These are phyloP conservation scores for Tapirus indicus DNA, from an alignment of 2,797 vertebrate species.

Conservation along the genomic window DNA sequence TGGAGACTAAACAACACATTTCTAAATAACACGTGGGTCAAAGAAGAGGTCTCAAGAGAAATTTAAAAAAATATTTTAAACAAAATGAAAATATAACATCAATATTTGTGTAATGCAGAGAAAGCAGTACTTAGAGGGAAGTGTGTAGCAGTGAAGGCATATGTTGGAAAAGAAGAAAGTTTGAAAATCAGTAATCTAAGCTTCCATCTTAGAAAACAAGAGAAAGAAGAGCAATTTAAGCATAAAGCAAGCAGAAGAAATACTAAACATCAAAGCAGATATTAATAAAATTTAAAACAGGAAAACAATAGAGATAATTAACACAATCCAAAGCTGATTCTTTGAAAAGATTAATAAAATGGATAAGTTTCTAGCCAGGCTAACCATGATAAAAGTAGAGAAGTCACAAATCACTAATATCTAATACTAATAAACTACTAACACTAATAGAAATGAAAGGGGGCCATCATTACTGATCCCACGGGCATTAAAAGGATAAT, in stretches of 20 bases:
- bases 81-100: not conserved
- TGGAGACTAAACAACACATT: too few species aligned
- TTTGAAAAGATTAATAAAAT: not conserved
- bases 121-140: not conserved
- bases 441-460: not conserved
- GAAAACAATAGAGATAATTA: not conserved
- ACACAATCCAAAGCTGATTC: not conserved
- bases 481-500: not conserved
- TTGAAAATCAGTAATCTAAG: not conserved
- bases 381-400: not conserved
- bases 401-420: not conserved
- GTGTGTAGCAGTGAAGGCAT: not conserved
- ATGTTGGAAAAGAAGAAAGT: not conserved
- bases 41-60: not conserved
- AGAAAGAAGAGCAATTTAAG: not conserved
- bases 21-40: not conserved
- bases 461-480: rapidly evolving
- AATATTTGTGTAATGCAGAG: not conserved
- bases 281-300: not conserved
- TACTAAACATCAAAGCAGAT: not conserved
- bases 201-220: not conserved
- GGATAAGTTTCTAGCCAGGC: too few species aligned
- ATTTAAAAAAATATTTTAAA: not conserved
- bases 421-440: too few species aligned
- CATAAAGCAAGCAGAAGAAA: not conserved